Percentiles rank a stretch among this genome's conserved stretches.
Evolutionary conservation across 2,797 vertebrate species (phyloP).

Genomic region (Eulemur coronatus): DNA sequence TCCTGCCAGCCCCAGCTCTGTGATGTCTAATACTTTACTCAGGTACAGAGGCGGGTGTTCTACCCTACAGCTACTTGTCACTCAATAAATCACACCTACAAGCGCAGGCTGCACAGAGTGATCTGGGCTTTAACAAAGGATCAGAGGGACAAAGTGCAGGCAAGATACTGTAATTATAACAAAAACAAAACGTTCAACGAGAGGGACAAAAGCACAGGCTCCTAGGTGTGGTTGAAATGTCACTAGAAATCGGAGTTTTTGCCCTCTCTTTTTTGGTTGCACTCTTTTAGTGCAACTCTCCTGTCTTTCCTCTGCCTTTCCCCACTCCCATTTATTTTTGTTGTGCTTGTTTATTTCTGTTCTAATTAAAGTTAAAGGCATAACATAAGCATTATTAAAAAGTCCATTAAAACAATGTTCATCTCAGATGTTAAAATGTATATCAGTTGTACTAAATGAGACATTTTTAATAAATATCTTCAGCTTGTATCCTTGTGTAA

Average conservation of each 20-base stretch:
- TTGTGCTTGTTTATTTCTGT: not conserved
- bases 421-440: not conserved
- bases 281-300: slow-evolving; percentile 40
- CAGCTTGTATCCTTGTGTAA: not conserved
- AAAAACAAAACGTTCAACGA: slow-evolving; percentile 85
- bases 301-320: not conserved
- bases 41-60: slow-evolving; percentile 87
- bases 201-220: slow-evolving; percentile 81
- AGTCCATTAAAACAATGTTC: slow-evolving; percentile 8
- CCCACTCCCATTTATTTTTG: slow-evolving; percentile 10
- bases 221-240: slow-evolving; percentile 78
- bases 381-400: slow-evolving; percentile 15
- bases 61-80: slow-evolving; percentile 90
- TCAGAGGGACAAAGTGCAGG: slow-evolving; percentile 89
- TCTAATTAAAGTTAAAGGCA: not conserved
- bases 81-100: slow-evolving; percentile 90
- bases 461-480: not conserved
- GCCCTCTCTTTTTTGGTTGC: slow-evolving; percentile 58
- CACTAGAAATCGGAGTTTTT: slow-evolving; percentile 75
- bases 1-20: slow-evolving; percentile 79
- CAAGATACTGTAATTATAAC: slow-evolving; percentile 89
- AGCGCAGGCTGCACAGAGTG: slow-evolving; percentile 83
- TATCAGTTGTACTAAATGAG: not conserved
- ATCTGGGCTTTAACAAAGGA: slow-evolving; percentile 88
- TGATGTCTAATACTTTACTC: slow-evolving; percentile 88